phyloP scores from a whole-genome alignment of 2,113 vertebrate species.

The Actenoides lindsayi region DNA sequence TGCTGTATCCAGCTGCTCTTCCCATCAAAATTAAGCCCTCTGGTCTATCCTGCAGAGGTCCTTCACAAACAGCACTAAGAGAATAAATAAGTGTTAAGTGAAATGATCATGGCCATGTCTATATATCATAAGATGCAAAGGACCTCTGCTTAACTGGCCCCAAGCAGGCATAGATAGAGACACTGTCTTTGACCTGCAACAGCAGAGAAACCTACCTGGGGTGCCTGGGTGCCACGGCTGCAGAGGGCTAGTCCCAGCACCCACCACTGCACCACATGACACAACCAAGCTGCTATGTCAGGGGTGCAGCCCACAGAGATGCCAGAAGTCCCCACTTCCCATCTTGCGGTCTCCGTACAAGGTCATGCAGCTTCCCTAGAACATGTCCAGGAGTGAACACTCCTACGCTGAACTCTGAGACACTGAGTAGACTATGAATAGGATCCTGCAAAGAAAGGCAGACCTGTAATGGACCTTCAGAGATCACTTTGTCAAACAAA shows the following conservation, averaged over 20 bases:
- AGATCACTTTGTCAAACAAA: neutral
- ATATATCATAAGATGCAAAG: neutral
- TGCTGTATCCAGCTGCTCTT: neutral
- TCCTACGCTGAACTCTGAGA: neutral
- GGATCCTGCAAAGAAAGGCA: neutral
- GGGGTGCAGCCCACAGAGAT: neutral
- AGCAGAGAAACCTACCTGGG: neutral
- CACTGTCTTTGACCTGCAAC: neutral
- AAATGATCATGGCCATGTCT: rapidly evolving
- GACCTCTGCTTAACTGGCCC: neutral
- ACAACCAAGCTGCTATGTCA: neutral
- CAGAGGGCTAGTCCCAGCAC: neutral
- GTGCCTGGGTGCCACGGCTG: rapidly evolving
- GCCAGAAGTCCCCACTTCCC: neutral
- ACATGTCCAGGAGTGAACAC: neutral
- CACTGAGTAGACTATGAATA: neutral
- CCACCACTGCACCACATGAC: neutral
- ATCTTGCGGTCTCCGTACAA: neutral
- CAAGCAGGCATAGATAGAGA: neutral
- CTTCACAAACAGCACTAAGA: neutral
- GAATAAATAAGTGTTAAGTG: neutral
- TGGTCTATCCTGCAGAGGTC: neutral
- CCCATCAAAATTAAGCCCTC: neutral
- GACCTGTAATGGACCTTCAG: neutral
- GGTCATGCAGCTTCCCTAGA: neutral